Conservation (phyloP, 2,797 vertebrate species). For the Poecile montanus region DNA sequence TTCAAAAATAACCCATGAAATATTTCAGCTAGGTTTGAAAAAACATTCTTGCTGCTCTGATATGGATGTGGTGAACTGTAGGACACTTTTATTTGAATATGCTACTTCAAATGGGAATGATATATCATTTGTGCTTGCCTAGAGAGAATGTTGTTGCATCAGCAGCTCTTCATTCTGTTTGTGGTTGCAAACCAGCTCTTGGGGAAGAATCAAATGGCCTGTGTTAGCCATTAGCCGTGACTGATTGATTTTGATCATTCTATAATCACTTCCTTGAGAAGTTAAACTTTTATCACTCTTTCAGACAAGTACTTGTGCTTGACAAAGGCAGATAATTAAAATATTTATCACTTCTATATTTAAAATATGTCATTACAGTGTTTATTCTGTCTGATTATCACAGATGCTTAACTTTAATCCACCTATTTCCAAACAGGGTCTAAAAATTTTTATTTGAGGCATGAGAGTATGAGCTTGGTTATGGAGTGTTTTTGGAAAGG, state of each 20-base stretch:
- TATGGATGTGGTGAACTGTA: not conserved
- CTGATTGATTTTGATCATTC: not conserved
- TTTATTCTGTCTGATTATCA: not conserved
- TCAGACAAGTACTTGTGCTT: not conserved
- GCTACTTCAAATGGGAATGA: not conserved
- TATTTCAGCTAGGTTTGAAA: not conserved
- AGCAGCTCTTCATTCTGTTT: not conserved
- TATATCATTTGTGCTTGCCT: not conserved
- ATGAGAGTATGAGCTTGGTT: not conserved
- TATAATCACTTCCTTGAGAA: not conserved
- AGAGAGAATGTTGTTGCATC: not conserved
- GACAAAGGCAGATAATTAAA: not conserved
- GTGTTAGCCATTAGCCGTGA: not conserved
- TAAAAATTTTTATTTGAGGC: not conserved
- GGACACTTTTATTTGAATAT: not conserved
- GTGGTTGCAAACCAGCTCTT: not conserved
- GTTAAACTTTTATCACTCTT: not conserved
- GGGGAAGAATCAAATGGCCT: not conserved
- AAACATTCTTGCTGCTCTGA: not conserved
- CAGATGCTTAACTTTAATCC: not conserved
- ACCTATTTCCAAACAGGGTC: not conserved
- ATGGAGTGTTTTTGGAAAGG: not conserved
- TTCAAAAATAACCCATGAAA: not conserved
- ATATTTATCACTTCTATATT: not conserved
- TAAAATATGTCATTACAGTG: not conserved